A percentile compares a stretch with the other conserved stretches of the same genome.
Evolutionary conservation across 2,888 invertebrate genomes (phyloP).

Genomic region (Hypomecis atomaria): DNA sequence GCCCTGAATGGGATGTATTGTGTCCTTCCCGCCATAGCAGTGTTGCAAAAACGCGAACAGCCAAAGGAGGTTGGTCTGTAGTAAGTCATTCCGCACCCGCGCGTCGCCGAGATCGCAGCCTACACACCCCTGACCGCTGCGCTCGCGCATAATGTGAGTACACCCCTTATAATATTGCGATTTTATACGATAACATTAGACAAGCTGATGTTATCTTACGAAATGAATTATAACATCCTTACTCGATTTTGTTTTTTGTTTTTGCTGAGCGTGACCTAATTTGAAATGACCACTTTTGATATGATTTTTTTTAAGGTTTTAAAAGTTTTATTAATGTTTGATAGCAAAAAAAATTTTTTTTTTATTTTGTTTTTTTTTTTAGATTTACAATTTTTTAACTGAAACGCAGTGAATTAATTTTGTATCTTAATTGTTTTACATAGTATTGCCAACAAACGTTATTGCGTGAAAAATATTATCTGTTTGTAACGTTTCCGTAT

Average conservation of each 20-base stretch:
- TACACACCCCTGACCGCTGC: slow-evolving; percentile 13
- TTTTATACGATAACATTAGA: background rate
- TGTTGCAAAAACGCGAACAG: slow-evolving; percentile 49
- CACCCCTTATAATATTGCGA: background rate
- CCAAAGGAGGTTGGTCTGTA: background rate
- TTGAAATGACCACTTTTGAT: too few species aligned
- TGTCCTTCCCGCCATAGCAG: slow-evolving; percentile 30
- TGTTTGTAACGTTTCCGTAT: too few species aligned
- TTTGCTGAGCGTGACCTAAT: too few species aligned
- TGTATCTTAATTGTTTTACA: too few species aligned
- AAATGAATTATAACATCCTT: background rate
- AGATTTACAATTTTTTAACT: too few species aligned
- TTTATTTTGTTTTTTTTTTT: too few species aligned
- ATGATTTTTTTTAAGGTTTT: too few species aligned
- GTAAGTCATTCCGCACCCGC: slow-evolving; percentile 45
- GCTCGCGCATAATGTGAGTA: slow-evolving; percentile 33
- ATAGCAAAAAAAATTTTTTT: too few species aligned
- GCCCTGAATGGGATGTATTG: slow-evolving; percentile 8
- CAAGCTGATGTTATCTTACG: background rate
- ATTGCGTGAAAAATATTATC: too few species aligned
- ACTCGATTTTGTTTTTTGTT: background rate
- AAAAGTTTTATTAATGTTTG: too few species aligned
- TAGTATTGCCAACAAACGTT: too few species aligned
- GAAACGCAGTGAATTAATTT: too few species aligned
- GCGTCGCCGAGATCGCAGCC: slow-evolving; percentile 36